Evolutionary conservation across 2,797 vertebrate species (phyloP).

Genomic region (Orientallactaga sibirica): DNA sequence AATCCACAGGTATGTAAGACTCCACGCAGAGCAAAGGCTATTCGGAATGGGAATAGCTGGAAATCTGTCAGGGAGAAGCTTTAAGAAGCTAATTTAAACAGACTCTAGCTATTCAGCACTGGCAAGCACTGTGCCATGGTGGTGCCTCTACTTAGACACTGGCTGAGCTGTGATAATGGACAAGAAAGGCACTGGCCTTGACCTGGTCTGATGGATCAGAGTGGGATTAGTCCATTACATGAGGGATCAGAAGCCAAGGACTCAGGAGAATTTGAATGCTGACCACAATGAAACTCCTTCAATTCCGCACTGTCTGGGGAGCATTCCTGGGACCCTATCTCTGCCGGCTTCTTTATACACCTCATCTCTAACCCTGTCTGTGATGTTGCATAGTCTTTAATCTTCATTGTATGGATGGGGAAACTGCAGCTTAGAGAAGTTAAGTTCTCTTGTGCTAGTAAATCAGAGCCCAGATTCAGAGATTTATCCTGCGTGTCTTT

Average conservation of each 20-base stretch:
- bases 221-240: background rate
- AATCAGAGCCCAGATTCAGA: background rate
- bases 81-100: background rate
- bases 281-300: background rate
- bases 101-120: background rate
- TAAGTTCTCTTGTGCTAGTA: background rate
- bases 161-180: background rate
- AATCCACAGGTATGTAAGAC: background rate
- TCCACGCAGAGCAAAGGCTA: background rate
- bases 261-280: background rate
- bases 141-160: background rate
- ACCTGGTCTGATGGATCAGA: background rate
- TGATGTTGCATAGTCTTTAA: background rate
- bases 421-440: background rate
- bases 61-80: background rate
- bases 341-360: background rate
- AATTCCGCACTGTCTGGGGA: rapidly evolving
- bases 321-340: background rate
- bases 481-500: background rate
- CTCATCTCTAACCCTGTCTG: background rate
- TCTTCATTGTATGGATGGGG: background rate
- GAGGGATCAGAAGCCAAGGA: background rate
- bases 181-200: background rate
- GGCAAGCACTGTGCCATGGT: too few relatives aligned
- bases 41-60: background rate